Percentiles rank a stretch among this genome's conserved stretches.
phyloP scores from a whole-genome alignment of 2,113 vertebrate genomes.

The Dicrurus megarhynchus region DNA sequence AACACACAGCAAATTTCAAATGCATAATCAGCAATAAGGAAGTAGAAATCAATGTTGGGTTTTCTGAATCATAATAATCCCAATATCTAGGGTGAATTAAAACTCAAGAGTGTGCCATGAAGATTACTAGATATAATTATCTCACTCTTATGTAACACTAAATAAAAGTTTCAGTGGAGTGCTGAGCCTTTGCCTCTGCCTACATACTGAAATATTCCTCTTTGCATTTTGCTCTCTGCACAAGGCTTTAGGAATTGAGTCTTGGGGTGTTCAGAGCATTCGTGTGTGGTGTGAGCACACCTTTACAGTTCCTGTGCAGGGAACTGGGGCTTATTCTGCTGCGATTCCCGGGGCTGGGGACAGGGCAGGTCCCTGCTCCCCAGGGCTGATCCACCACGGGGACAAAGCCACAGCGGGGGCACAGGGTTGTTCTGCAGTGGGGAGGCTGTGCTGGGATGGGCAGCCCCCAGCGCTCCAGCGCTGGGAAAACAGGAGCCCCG shows the following conservation, averaged over 20 bases:
- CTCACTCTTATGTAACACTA: slow-evolving; percentile 18
- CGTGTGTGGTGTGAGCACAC: neutral
- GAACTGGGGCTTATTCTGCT: neutral
- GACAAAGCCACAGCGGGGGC: neutral
- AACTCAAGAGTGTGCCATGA: neutral
- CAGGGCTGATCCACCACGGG: neutral
- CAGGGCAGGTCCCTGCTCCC: neutral
- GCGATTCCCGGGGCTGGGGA: neutral
- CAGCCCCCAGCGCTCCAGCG: neutral
- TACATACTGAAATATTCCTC: neutral
- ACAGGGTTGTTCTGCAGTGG: neutral
- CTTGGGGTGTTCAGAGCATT: neutral
- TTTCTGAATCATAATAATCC: neutral
- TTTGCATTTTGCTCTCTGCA: neutral
- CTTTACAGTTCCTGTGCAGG: neutral
- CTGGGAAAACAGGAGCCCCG: neutral
- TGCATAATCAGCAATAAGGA: neutral
- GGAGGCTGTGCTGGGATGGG: neutral
- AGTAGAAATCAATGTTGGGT: neutral
- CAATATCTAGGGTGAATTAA: neutral
- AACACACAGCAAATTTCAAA: neutral
- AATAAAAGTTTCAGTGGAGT: neutral
- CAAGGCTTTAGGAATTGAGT: neutral
- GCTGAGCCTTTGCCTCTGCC: neutral
- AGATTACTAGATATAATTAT: slow-evolving; percentile 43